These are phyloP conservation scores for Patella pellucida DNA, from an alignment of 2,888 invertebrate genomes.

Conservation along the genomic window DNA sequence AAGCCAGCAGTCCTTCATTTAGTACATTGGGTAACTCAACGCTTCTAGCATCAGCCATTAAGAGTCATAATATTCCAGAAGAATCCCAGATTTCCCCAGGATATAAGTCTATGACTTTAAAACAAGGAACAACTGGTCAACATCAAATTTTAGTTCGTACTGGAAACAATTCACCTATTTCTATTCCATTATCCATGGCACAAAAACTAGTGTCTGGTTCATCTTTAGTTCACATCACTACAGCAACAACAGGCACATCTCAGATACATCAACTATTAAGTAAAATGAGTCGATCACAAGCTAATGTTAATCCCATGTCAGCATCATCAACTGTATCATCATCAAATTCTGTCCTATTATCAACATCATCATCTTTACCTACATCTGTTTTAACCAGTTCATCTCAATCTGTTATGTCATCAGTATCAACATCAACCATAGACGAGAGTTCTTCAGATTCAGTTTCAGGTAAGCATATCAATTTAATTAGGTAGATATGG, in stretches of 20 bases:
- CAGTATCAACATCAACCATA: conserved; percentile 19
- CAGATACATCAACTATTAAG: conserved; percentile 66
- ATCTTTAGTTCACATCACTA: conserved; percentile 50
- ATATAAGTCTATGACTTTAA: not conserved
- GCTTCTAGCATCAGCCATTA: conserved; percentile 18
- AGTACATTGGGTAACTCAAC: not conserved
- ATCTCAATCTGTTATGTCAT: conserved; percentile 13
- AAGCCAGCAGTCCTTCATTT: not conserved
- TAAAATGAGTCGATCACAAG: conserved; percentile 30
- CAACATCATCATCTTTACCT: conserved; percentile 2
- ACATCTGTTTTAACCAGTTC: conserved; percentile 15
- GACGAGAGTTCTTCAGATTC: conserved; percentile 16
- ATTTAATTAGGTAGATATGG: too few species aligned
- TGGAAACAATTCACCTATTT: conserved; percentile 23
- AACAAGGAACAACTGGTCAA: conserved; percentile 6
- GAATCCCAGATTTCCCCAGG: not conserved
- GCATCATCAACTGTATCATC: conserved; percentile 10
- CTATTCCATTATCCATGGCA: conserved; percentile 30
- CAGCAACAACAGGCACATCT: conserved; percentile 50
- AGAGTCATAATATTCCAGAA: not conserved
- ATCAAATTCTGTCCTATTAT: not conserved
- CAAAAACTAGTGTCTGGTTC: conserved; percentile 27
- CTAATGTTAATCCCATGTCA: conserved; percentile 1
- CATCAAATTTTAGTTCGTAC: conserved; percentile 18
- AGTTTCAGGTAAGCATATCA: not conserved